Conservation (phyloP, 2,888 invertebrate genomes). For the Eristalis intricaria region DNA sequence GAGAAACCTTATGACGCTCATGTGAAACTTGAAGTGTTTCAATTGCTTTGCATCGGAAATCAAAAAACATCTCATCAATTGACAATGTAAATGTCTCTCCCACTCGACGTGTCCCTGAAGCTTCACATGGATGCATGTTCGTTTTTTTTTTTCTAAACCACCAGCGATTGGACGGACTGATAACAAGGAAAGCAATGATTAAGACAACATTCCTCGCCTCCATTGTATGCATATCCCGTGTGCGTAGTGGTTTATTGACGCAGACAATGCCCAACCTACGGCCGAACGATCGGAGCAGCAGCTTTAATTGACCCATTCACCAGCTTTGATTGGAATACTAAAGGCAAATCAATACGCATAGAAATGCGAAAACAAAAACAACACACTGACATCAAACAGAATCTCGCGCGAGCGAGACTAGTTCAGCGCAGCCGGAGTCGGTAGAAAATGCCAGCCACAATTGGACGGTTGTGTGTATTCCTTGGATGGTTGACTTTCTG, state of each 20-base stretch:
- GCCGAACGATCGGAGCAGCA: slow-evolving; percentile 4
- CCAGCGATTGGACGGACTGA: slow-evolving; percentile 30
- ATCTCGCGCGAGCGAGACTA: background rate
- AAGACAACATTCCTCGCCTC: slow-evolving; percentile 22
- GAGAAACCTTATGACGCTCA: background rate
- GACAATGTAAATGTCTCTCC: background rate
- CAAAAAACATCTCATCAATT: background rate
- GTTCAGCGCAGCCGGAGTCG: background rate
- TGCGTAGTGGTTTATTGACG: slow-evolving; percentile 45
- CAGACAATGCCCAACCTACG: slow-evolving; percentile 34
- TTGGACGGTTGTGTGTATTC: background rate
- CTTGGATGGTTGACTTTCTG: slow-evolving; percentile 34
- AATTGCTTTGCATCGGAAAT: background rate
- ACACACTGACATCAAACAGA: background rate
- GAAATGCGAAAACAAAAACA: slow-evolving; percentile 50
- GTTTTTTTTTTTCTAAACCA: background rate
- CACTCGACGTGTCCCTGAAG: background rate
- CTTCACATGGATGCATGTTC: background rate
- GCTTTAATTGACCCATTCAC: slow-evolving; percentile 69
- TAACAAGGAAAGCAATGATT: slow-evolving; percentile 43
- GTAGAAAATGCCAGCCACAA: slow-evolving; percentile 10
- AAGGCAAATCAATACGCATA: slow-evolving; percentile 63
- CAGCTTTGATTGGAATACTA: slow-evolving; percentile 67
- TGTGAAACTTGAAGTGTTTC: background rate
- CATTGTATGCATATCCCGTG: slow-evolving; percentile 27